Conservation (phyloP, 2,888 invertebrate genomes). For the Nomada fucata region DNA sequence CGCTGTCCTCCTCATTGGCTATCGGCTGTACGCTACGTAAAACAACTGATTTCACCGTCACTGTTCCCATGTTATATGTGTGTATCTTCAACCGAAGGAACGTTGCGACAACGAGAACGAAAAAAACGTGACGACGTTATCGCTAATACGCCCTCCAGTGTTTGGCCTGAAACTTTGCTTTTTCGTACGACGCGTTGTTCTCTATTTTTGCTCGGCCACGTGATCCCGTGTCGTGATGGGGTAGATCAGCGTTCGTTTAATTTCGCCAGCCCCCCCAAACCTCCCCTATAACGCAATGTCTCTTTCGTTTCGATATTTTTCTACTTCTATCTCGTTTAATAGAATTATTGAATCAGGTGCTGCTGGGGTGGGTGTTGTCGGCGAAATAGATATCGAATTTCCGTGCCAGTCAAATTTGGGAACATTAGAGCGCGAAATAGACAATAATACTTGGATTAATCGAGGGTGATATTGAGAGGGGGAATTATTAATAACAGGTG, state of each 20-base stretch:
- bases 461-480: too few species aligned
- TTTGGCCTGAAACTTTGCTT: slow-evolving; percentile 19
- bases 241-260: slow-evolving; percentile 35
- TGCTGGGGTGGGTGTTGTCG: too few species aligned
- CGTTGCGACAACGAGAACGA: slow-evolving; percentile 23
- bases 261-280: neutral
- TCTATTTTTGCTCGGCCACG: neutral
- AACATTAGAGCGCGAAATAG: too few species aligned
- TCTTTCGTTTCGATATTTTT: neutral
- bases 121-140: slow-evolving; percentile 35
- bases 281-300: neutral
- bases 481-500: too few species aligned
- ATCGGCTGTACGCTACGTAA: slow-evolving; percentile 22
- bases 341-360: too few species aligned
- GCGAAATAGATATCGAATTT: too few species aligned
- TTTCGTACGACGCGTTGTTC: neutral
- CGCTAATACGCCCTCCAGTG: slow-evolving; percentile 35
- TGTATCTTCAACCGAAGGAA: slow-evolving; percentile 2
- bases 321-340: too few species aligned
- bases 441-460: too few species aligned
- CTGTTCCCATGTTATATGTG: neutral
- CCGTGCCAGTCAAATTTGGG: too few species aligned
- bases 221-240: slow-evolving; percentile 27
- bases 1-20: neutral
- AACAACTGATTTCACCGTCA: slow-evolving; percentile 3